phyloP scores from a whole-genome alignment of 2,797 vertebrate genomes.

The Cephalopachus bancanus region DNA sequence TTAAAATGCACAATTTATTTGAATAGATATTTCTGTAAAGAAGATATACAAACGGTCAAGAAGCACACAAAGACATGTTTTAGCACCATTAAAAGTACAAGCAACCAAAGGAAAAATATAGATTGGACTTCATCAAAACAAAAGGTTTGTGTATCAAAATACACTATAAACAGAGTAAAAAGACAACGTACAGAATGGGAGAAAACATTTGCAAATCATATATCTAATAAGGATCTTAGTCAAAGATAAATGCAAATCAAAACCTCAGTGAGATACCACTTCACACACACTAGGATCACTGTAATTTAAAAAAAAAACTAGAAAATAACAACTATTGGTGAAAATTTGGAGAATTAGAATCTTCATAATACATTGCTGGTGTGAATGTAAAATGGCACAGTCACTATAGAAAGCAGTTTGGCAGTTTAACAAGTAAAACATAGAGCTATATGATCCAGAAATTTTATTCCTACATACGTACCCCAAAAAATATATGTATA shows the following conservation, averaged over 20 bases:
- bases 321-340: neutral
- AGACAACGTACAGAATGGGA: too few species aligned
- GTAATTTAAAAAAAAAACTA: neutral
- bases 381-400: neutral
- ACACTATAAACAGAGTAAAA: too few species aligned
- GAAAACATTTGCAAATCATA: too few species aligned
- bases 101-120: neutral
- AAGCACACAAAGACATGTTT: neutral
- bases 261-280: neutral
- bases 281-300: neutral
- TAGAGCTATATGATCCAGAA: neutral
- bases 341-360: neutral
- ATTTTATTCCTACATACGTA: neutral
- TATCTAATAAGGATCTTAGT: neutral
- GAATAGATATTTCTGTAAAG: neutral
- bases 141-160: too few species aligned
- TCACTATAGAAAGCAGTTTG: neutral
- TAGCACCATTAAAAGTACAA: neutral
- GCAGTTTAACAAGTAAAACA: neutral
- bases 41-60: neutral
- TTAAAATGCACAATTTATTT: neutral
- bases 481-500: neutral
- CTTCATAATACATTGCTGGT: neutral
- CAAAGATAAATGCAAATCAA: neutral
- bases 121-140: too few species aligned